A percentile compares a stretch with the other conserved stretches of the same genome.
Conservation (phyloP, 2,113 vertebrate genomes). For the Amphilophus citrinellus region DNA sequence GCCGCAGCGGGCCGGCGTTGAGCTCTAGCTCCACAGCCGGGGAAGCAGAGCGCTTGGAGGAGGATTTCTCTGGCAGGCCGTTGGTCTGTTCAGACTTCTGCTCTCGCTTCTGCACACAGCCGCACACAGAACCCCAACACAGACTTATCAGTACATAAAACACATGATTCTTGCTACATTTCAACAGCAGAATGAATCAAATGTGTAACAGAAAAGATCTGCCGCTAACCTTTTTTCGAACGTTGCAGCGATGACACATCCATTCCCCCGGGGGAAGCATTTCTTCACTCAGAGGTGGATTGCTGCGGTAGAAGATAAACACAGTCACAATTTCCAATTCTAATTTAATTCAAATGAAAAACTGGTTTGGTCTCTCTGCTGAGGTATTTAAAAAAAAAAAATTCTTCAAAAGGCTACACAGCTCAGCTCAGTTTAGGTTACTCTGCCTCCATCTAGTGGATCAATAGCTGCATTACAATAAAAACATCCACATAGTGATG, state of each 20-base stretch:
- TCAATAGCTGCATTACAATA: not conserved
- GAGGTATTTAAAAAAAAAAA: not conserved
- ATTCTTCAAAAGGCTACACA: not conserved
- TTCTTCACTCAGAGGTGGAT: conserved; percentile 97
- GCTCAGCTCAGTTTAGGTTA: no score
- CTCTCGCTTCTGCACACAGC: conserved; percentile 87
- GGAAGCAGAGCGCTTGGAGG: conserved; percentile 88
- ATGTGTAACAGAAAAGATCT: not conserved
- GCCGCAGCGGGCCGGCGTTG: conserved; percentile 76
- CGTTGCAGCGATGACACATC: conserved; percentile 99
- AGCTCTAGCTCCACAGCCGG: conserved; percentile 91
- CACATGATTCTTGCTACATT: not conserved
- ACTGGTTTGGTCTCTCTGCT: not conserved
- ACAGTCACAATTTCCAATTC: not conserved
- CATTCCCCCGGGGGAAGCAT: conserved; percentile 99
- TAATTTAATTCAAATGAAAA: not conserved
- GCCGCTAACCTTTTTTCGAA: conserved; percentile 91
- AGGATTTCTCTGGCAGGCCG: conserved; percentile 88
- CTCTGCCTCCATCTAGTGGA: conserved; percentile 45
- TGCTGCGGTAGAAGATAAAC: conserved; percentile 77
- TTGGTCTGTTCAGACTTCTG: conserved; percentile 97
- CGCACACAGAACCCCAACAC: not conserved
- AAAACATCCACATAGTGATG: not conserved
- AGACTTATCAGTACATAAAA: not conserved
- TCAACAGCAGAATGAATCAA: not conserved